phyloP scores from a whole-genome alignment of 1,140 invertebrate species.

The Drusus annulatus region DNA sequence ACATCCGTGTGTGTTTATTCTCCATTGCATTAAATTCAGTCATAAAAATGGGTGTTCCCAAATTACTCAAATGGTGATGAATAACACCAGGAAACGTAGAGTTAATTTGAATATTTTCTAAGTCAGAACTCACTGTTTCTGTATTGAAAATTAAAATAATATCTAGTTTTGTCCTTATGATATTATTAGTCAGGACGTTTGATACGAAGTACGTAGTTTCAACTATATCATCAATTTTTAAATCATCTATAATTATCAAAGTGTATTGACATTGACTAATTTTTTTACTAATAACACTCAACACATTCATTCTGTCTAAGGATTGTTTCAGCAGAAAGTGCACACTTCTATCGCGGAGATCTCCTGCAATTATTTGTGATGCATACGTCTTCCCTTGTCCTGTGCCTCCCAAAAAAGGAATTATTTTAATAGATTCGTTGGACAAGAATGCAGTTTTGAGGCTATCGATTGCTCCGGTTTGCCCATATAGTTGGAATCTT shows the following conservation, averaged over 20 bases:
- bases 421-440: constrained; percentile 61
- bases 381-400: constrained; percentile 67
- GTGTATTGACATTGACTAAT: too few relatives aligned
- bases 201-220: too few relatives aligned
- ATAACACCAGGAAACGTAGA: constrained; percentile 60
- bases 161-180: constrained; percentile 48
- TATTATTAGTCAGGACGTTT: too few relatives aligned
- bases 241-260: too few relatives aligned
- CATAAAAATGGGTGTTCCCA: constrained; percentile 59
- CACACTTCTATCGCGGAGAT: background rate
- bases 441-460: constrained; percentile 61
- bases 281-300: too few relatives aligned
- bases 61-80: constrained; percentile 58
- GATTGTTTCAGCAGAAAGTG: too few relatives aligned
- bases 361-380: constrained; percentile 59
- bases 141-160: constrained; percentile 35
- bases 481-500: constrained; percentile 61
- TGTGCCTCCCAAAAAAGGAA: constrained; percentile 66
- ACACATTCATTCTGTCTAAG: too few relatives aligned
- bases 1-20: constrained; percentile 61
- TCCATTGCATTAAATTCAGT: constrained; percentile 64
- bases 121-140: constrained; percentile 61
- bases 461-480: constrained; percentile 60
- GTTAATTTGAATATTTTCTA: constrained; percentile 61
- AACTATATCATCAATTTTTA: too few relatives aligned